Percentiles rank a stretch among this genome's conserved stretches.
phyloP scores from a whole-genome alignment of 2,888 invertebrate species.

The Zelleria hepariella region DNA sequence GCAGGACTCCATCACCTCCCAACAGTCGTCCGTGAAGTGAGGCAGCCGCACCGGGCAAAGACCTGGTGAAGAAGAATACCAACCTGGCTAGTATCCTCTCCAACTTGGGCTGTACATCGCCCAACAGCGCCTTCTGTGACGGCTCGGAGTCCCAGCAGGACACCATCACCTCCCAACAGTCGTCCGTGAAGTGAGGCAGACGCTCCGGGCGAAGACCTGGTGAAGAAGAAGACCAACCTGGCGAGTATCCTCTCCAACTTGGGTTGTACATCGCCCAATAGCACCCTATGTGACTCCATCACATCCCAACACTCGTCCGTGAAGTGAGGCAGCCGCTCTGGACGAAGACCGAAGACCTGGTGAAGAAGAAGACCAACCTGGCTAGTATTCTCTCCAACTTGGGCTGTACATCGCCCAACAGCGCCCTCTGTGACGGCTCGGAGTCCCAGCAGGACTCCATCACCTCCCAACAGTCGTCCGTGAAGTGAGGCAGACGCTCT shows the following conservation, averaged over 20 bases:
- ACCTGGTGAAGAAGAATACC: conserved; percentile 59
- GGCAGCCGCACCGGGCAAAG: conserved; percentile 84
- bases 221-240: too few species aligned
- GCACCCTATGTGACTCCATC: conserved; percentile 81
- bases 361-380: too few species aligned
- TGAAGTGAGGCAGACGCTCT: conserved; percentile 81
- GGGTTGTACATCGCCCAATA: conserved; percentile 84
- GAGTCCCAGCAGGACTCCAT: conserved; percentile 90
- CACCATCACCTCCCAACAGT: conserved; percentile 88
- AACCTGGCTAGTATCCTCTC: neutral
- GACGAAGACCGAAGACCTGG: conserved; percentile 91
- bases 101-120: conserved; percentile 76
- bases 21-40: conserved; percentile 83
- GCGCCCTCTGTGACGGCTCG: conserved; percentile 74
- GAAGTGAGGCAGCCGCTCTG: conserved; percentile 82
- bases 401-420: conserved; percentile 83
- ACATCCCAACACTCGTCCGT: conserved; percentile 85
- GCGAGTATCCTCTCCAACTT: conserved; percentile 70
- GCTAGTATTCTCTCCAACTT: conserved; percentile 71
- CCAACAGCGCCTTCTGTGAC: conserved; percentile 77
- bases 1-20: conserved; percentile 87
- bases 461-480: conserved; percentile 84
- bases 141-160: conserved; percentile 84
- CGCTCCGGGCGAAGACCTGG: conserved; percentile 88
- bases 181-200: conserved; percentile 79